Evolutionary conservation across 2,113 vertebrate species (phyloP), one percentile per base, ranked within the genome.

Genomic region (Etheostoma spectabile): DNA sequence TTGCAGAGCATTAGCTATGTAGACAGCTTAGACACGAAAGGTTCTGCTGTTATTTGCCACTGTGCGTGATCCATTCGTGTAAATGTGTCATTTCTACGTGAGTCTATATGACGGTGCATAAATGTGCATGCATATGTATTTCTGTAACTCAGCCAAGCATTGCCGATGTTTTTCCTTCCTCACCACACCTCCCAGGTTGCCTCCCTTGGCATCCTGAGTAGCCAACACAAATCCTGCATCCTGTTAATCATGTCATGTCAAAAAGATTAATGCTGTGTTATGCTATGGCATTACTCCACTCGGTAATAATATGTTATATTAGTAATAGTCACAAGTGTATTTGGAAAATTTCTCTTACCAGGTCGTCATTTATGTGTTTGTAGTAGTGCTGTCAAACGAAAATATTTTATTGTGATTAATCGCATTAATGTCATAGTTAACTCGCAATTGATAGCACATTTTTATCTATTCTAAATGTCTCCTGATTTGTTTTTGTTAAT

Each of bases 81-180:
- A 30, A 42, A n/a, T 21, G 33, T 2, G 24, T 74, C 21, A 66
- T 69, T 55, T 79, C 63, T 38, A 35, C 48, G 8, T 15, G 19
- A 57, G 5, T 66, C 27, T 42, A 38, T 81, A 79, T 74, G 73
- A 70, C 13, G 21, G 30, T 66, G 12, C 60, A 53, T 81, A 46
- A 77, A 74, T 52, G 38, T 46, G 30, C 62, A 22, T 79, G 76
- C 68, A 59, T 64, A 18, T 85, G 71, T 77, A 56, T 88, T 86
- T 79, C 73, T 88, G 67, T 86, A 73, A 86, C 82, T 66, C 72
- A 22, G 60, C 78, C 74, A 76, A 80, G 48, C 82, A 56, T 52
- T 62, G 51, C 53, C 7, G 46, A 61, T 91, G 86, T 92, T 94
- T 42, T 94, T 90, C 71, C 82, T 88, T 89, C 87, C 82, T 88